Evolutionary conservation across 2,888 invertebrate species (phyloP).

Genomic region (Cristatella mucedo): DNA sequence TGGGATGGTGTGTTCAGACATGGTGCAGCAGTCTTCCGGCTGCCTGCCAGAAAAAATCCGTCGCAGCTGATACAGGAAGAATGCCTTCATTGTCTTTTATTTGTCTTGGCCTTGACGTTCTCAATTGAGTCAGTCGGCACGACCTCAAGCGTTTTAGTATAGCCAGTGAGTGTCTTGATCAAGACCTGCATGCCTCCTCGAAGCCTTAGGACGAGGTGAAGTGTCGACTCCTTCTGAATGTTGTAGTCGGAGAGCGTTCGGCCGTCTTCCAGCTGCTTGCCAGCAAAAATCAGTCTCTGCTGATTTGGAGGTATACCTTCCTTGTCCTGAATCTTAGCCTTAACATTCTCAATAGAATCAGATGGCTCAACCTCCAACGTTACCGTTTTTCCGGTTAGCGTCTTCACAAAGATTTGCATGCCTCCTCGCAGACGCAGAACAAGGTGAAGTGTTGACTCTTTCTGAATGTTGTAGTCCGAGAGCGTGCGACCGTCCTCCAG

Average conservation of each 20-base stretch:
- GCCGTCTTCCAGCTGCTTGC: slow-evolving; percentile 87
- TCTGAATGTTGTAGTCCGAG: slow-evolving; percentile 78
- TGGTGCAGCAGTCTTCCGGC: no score
- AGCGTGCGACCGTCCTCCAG: slow-evolving; percentile 75
- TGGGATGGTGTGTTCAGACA: no score
- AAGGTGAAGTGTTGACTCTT: slow-evolving; percentile 71
- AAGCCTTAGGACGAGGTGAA: slow-evolving; percentile 75
- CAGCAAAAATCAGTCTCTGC: slow-evolving; percentile 58
- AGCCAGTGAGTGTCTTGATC: no score
- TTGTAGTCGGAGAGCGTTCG: slow-evolving; percentile 81
- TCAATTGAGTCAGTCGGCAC: no score
- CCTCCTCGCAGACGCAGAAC: slow-evolving; percentile 78
- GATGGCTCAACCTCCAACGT: slow-evolving; percentile 12
- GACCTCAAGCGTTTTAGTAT: no score
- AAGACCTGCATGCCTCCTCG: slow-evolving; percentile 38
- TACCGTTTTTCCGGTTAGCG: slow-evolving; percentile 13
- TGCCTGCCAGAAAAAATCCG: no score
- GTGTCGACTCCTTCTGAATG: slow-evolving; percentile 85
- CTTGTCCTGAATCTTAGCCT: slow-evolving; percentile 8
- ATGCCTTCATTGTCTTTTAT: no score
- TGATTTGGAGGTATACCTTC: slow-evolving; percentile 8
- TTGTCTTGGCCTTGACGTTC: no score
- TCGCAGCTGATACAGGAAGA: no score
- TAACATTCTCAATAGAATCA: slow-evolving; percentile 7
- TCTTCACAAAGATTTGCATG: slow-evolving; percentile 41